phyloP scores from a whole-genome alignment of 2,113 vertebrate species.

The Trachemys scripta region DNA sequence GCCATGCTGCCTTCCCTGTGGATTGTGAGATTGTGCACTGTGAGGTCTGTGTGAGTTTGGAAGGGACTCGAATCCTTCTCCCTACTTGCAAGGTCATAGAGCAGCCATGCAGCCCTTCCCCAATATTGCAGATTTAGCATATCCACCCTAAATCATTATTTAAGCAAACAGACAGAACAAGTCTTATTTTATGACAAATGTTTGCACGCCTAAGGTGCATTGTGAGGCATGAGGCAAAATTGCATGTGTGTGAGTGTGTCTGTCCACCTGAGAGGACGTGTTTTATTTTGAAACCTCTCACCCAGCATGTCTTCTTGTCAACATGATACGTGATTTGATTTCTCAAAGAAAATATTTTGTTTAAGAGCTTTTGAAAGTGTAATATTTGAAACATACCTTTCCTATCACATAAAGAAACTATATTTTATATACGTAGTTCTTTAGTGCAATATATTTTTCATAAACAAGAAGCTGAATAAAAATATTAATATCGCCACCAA shows the following conservation, averaged over 20 bases:
- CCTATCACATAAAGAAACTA: neutral
- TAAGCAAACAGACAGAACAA: neutral
- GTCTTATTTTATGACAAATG: neutral
- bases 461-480: neutral
- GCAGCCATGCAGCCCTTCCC: no score
- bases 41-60: neutral
- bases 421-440: neutral
- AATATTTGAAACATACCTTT: neutral
- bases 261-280: neutral
- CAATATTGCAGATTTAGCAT: neutral
- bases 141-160: slow-evolving; percentile 46
- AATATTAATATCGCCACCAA: neutral
- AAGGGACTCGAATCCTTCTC: no score
- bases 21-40: neutral
- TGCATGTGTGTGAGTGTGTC: neutral
- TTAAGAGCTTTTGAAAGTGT: neutral
- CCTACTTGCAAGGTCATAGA: no score
- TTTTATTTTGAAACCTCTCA: neutral
- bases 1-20: neutral
- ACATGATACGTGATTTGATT: neutral
- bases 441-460: neutral
- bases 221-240: neutral
- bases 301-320: neutral
- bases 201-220: neutral
- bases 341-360: neutral